Base-by-base conservation (phyloP, 92 coral and sea anemone genomes). In the Siderastrea radians region DNA sequence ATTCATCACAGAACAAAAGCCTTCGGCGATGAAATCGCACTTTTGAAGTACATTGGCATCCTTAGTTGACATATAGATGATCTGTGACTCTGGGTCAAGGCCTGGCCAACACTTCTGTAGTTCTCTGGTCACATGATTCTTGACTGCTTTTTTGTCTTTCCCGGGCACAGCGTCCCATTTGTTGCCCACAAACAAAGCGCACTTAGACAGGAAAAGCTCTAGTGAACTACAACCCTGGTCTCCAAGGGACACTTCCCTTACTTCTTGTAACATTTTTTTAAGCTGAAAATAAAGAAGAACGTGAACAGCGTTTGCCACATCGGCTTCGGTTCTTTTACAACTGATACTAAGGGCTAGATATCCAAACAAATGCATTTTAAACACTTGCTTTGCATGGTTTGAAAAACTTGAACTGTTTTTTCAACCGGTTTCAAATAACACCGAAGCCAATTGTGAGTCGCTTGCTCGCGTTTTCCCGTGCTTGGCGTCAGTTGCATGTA, bases 81-180 rank as follows among this genome's bases (percentile, higher is more conserved):
- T 68, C 54, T 81, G 86, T 50, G 72, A 49, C 13, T 81, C 50
- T 60, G 75, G 64, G 38, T 81, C 75, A 51, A 59, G 3, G 48
- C 68, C 64, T 16, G 72, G 77, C 65, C 77, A 81, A 51, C 51
- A 47, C 15, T 49, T 10, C 38, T 62, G 26, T 3, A 81, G 77
- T 38, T 19, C 15, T n/a, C 17, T 19, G 46, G 45, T 12, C 26
- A 68, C 64, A 12, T 68, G 15, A 44, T 49, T 19, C 19, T 52
- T 49, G 51, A 81, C 65, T 1, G 3, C 3, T 16, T 67, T 13
- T 16, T 11, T 6, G 49, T 81, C 77, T 1, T 19, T 1, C 55
- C 8, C n/a, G 43, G n/a, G 38, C 5, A 81, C 77, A n/a, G 49
- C 77, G 38, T 81, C 86, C 86, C 86, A 81, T n/a, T 81, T 81